Base-by-base conservation (phyloP, 2,888 invertebrate species). In the Xylota sylvarum region DNA sequence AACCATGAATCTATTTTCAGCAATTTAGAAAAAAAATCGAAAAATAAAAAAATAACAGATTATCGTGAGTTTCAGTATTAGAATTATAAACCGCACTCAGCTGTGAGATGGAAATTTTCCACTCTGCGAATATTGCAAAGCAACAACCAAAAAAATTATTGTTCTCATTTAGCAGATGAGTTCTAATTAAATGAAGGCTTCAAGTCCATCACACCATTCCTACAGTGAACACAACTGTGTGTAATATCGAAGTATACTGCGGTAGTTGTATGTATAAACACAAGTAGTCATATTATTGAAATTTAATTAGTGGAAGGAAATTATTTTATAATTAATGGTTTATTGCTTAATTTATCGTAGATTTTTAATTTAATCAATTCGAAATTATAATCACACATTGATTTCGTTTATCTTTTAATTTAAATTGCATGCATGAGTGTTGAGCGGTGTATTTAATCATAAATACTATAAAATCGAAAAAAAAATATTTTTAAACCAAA, bases 111-210 rank as follows among this genome's bases (percentile, higher is more conserved):
- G 46, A 64, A 76, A 76, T 76, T 76, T 76, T 76, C 76, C 76
- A 76, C 43, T 76, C 56, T 12, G 37, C 14, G 37, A 56, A 56
- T 43, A 10, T 46, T 35, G 55, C 60, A 46, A 74, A 73, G 27
- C 60, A 81, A 60, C 67, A 67, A 27, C 37, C 32, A 80, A 73
- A 73, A 52, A 81, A 55, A 60, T 62, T 19, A 77, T 56, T 77
- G 62, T 70, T 76, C 48, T 82, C 77, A 82, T 82, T 82, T 82
- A 82, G 76, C 81, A 82, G 76, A 82, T 70, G 77, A 70, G 81
- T 56, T 77, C 81, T 82, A 82, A 82, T 82, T 82, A 77, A 69
- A 23, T 62, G 69, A 78, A 78, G 78, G 60, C 40, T 60, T 14
- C 56, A 43, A 50, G 58, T 52, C 67, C 76, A 50, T 12, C n/a